Percentiles rank a stretch among this genome's conserved stretches.
Evolutionary conservation across 2,888 invertebrate species (phyloP).

Genomic region (Rapana venosa): DNA sequence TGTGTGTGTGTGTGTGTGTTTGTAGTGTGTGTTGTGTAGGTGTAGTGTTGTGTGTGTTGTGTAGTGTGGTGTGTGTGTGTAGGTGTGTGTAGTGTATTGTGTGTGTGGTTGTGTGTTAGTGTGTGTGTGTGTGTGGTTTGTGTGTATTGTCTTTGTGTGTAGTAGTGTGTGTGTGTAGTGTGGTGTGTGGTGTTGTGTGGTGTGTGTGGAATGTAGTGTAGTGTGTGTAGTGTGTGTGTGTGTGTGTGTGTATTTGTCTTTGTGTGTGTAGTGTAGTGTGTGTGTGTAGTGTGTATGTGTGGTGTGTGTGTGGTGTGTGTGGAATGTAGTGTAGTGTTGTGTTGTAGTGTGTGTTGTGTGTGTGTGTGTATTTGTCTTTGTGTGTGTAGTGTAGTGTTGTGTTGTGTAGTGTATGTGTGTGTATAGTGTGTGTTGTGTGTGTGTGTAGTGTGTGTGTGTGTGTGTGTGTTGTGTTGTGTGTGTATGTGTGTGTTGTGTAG

Average conservation of each 20-base stretch:
- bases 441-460: background rate
- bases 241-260: background rate
- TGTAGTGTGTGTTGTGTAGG: too few species aligned
- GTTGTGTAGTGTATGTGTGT: too few species aligned
- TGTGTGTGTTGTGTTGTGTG: background rate
- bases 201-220: background rate
- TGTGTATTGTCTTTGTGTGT: too few species aligned
- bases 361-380: background rate
- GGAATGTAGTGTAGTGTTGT: too few species aligned
- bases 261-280: background rate
- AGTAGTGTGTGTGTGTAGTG: background rate
- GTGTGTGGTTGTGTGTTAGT: too few species aligned
- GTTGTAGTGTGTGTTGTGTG: too few species aligned
- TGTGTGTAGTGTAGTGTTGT: background rate
- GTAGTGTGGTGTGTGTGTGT: too few species aligned
- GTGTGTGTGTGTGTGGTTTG: too few species aligned
- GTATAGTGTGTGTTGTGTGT: constrained; percentile 10
- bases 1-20: background rate
- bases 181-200: background rate
- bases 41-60: too few species aligned
- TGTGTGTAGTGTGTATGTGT: background rate
- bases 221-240: background rate
- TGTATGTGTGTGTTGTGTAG: background rate
- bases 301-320: too few species aligned
- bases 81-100: too few species aligned